Base-by-base conservation (phyloP, 2,888 invertebrate species). In the Cabera pusaria region DNA sequence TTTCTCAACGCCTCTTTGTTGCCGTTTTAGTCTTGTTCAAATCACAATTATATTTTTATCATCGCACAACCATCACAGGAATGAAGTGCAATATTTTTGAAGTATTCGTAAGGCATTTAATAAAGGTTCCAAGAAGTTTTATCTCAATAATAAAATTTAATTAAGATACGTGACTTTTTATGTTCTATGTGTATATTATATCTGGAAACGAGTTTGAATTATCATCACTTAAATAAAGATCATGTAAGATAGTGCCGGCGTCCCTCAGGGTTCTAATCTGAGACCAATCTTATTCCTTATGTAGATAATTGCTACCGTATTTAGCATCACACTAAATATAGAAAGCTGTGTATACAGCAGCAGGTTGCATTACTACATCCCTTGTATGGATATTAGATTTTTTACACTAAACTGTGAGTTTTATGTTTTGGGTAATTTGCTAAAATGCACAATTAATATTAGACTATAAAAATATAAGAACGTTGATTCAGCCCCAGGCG, bases 221-320 rank as follows among this genome's bases (percentile, higher is more conserved):
- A 46, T 46, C 44, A 35, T 39, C 44, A 49, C 35, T 50, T 46
- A 48, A 49, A 23, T 45, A 35, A 48, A 45, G 48, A 50, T 53
- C 27, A 27, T 34, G 36, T 25, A 1, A 5, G 48, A 50, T 49
- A 44, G 24, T 18, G 22, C 24, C 39, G 32, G 46, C 23, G 40
- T 47, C 12, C 28, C 40, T 38, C 44, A 49, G 27, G 48, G 48
- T 5, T 35, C 22, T 22, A 40, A 50, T 53, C 50, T 43, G 4
- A 7, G 29, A 23, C 48, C 40, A 20, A 50, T 48, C 48, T 50
- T 34, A 27, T 49, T 50, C 34, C 48, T 40, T 38, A 33, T 31
- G 19, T 37, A 28, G 32, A 19, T 36, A 28, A 49, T 43, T 31
- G 37, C 24, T 38, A 28, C 32, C 34, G 32, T 39, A 45, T 39